These are phyloP conservation scores for Coregonus suidteri DNA, from an alignment of 2,797 vertebrate genomes.

Conservation along the genomic window DNA sequence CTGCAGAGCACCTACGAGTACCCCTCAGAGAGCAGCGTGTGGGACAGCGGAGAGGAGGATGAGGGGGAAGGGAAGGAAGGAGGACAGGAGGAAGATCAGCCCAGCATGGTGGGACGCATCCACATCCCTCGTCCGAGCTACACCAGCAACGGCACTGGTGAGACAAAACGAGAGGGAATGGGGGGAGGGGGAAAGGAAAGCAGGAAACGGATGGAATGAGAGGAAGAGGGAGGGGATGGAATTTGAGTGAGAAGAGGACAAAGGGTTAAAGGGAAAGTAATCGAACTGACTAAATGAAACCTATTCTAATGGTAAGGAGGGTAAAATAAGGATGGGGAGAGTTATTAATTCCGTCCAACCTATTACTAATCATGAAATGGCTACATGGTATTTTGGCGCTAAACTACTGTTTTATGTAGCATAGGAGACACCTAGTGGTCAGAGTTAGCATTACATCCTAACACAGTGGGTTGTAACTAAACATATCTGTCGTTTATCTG, in stretches of 20 bases:
- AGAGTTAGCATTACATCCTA: conserved; percentile 3
- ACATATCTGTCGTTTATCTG: not conserved
- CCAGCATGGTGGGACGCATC: conserved; percentile 71
- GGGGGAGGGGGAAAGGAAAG: not conserved
- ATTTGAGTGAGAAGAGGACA: not conserved
- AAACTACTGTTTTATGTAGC: conserved; percentile 2
- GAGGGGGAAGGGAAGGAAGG: conserved; percentile 60
- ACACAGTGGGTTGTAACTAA: not conserved
- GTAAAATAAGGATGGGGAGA: not conserved
- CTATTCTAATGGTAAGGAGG: not conserved
- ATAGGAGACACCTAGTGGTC: conserved; percentile 65
- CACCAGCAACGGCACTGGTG: conserved; percentile 71
- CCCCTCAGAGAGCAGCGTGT: conserved; percentile 86
- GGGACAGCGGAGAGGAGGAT: conserved; percentile 81
- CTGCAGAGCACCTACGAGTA: conserved; percentile 94
- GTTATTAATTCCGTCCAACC: not conserved
- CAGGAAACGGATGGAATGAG: not conserved
- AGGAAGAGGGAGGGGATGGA: not conserved
- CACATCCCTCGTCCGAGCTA: conserved; percentile 79
- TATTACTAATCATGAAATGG: conserved; percentile 16
- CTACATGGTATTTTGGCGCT: not conserved
- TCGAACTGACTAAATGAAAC: not conserved
- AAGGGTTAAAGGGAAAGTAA: not conserved
- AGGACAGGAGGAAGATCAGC: conserved; percentile 46
- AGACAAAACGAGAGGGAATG: conserved; percentile 27